phyloP scores from a whole-genome alignment of 2,797 vertebrate genomes.

The Epinephelus coioides region DNA sequence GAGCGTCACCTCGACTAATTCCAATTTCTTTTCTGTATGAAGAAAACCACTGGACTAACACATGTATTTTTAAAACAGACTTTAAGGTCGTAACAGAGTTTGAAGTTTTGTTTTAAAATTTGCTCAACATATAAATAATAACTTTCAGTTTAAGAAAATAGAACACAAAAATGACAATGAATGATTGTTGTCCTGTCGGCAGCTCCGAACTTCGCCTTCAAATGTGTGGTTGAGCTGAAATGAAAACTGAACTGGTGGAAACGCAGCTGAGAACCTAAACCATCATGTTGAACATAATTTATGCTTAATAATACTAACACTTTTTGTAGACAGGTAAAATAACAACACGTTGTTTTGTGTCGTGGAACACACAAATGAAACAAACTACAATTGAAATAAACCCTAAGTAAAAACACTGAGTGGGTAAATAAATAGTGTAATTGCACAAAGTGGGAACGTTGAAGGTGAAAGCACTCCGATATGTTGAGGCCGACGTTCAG shows the following conservation, averaged over 20 bases:
- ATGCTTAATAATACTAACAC: slow-evolving; percentile 73
- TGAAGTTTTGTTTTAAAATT: slow-evolving; percentile 35
- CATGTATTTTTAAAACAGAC: background rate
- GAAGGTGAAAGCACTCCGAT: slow-evolving; percentile 89
- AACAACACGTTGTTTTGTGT: slow-evolving; percentile 57
- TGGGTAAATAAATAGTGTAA: slow-evolving; percentile 95
- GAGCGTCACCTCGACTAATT: background rate
- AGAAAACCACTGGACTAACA: slow-evolving; percentile 14
- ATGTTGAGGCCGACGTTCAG: slow-evolving; percentile 67
- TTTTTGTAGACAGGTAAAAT: slow-evolving; percentile 84
- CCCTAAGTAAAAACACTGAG: slow-evolving; percentile 86
- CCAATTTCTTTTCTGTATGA: background rate
- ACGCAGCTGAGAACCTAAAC: slow-evolving; percentile 55
- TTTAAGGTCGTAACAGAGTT: slow-evolving; percentile 31
- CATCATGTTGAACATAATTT: slow-evolving; percentile 48
- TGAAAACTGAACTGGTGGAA: slow-evolving; percentile 37
- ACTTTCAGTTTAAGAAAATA: slow-evolving; percentile 40
- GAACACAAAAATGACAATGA: slow-evolving; percentile 20
- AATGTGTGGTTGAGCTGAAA: slow-evolving; percentile 29
- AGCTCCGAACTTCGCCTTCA: slow-evolving; percentile 39
- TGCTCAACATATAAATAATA: slow-evolving; percentile 55
- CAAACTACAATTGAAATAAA: slow-evolving; percentile 83
- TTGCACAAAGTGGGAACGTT: slow-evolving; percentile 92
- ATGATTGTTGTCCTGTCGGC: background rate
- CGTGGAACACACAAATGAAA: slow-evolving; percentile 81